Evolutionary conservation across 2,113 vertebrate genomes (phyloP), one percentile per base, ranked within the genome.

Genomic region (Furnarius figulus): DNA sequence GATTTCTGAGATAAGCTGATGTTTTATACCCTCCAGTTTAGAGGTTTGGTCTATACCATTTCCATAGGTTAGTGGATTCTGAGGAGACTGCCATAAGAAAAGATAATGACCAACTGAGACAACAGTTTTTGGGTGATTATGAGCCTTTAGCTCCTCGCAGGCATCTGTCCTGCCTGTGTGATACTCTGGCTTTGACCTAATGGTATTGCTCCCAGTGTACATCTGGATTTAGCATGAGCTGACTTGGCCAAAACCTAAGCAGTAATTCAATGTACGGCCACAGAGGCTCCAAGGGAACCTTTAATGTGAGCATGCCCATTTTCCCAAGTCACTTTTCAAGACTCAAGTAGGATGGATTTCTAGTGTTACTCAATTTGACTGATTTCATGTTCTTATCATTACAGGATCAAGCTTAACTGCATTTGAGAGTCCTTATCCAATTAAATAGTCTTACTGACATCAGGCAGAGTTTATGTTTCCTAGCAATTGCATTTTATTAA

Each of bases 231-330:
- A 53, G 25, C 37, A n/a, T 40, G 39, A 84, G 8, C 25, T 52
- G 37, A 2, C 9, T 83, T 74, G 73, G 37, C 11, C 30, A 83
- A 73, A 73, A 72, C 55, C 40, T 44, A 78, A 40, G 24, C 13
- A 62, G 18, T 6, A 82, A 8, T 49, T 49, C 14, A 67, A 46
- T 44, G 31, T 71, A 53, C 14, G 61, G n/a, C 19, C 27, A 42
- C 39, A 76, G 52, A 44, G 3, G 10, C 63, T 33, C 55, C n/a
- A 68, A 22, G 24, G 12, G 15, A 87, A 81, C 22, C 9, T 63
- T 47, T 49, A 22, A 2, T 3, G 5, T n/a, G 1, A 8, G 4
- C 1, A 1, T 20, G 15, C 5, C 14, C 25, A 10, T 71, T 92
- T 81, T 82, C 31, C 44, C 10, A 79, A 63, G 30, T 4, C 65